Evolutionary conservation across 2,888 invertebrate species (phyloP).

Genomic region (Vandiemenella viatica): DNA sequence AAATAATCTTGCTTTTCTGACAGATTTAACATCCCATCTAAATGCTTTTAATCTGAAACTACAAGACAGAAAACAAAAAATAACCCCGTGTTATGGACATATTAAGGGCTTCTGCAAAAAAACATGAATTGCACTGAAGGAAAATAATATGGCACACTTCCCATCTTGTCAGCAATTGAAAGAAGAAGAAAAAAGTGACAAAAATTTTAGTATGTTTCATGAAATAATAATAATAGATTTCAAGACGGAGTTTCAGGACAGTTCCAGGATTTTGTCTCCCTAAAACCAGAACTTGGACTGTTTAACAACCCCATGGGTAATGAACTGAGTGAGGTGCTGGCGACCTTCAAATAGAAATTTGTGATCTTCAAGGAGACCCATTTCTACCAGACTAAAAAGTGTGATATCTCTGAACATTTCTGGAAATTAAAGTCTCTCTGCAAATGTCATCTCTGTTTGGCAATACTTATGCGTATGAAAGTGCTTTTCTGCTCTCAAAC

Average conservation of each 20-base stretch:
- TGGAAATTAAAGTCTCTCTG: neutral
- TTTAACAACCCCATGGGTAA: neutral
- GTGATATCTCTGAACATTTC: neutral
- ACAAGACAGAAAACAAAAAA: neutral
- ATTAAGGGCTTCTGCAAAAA: neutral
- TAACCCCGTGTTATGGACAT: neutral
- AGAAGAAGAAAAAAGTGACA: neutral
- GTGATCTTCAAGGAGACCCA: no score
- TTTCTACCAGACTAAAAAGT: neutral
- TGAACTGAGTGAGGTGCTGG: neutral
- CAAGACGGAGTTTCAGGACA: neutral
- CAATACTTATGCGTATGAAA: neutral
- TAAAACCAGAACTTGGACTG: neutral
- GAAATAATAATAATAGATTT: neutral
- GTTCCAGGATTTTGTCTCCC: neutral
- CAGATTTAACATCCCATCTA: neutral
- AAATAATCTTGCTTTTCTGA: neutral
- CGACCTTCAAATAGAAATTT: neutral
- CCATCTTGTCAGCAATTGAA: neutral
- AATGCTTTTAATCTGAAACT: no score
- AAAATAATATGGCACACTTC: neutral
- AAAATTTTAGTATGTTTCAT: neutral
- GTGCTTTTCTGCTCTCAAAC: neutral
- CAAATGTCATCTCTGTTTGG: neutral
- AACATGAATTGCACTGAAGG: neutral